Evolutionary conservation across 2,113 vertebrate genomes (phyloP).

Genomic region (Laticauda laticaudata): DNA sequence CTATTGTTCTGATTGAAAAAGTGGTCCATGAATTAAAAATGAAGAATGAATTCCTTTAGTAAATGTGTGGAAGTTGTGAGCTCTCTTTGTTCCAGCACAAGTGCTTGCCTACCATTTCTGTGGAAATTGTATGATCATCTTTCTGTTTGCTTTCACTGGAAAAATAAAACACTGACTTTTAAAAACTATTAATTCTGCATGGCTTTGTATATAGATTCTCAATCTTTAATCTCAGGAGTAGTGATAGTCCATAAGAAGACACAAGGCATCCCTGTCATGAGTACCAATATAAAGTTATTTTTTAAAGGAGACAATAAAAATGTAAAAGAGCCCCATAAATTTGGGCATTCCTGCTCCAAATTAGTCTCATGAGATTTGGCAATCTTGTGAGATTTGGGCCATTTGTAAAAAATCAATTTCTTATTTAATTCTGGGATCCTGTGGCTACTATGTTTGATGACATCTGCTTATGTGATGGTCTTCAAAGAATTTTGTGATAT

Average conservation of each 20-base stretch:
- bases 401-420: neutral
- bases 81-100: neutral
- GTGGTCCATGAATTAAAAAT: neutral
- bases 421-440: neutral
- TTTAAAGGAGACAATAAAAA: neutral
- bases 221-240: neutral
- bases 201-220: constrained; percentile 11
- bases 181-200: neutral
- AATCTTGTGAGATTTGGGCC: neutral
- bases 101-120: neutral
- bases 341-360: neutral
- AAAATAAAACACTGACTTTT: neutral
- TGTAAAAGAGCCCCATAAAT: neutral
- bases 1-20: neutral
- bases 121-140: neutral
- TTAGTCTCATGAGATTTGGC: neutral
- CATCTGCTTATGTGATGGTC: neutral
- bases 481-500: neutral
- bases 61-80: neutral
- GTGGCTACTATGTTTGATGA: neutral
- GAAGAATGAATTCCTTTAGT: neutral
- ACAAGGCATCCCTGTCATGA: neutral
- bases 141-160: neutral
- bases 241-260: neutral
- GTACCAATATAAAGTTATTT: neutral